Evolutionary conservation across 2,113 vertebrate species (phyloP).

Genomic region (Macrotis lagotis): DNA sequence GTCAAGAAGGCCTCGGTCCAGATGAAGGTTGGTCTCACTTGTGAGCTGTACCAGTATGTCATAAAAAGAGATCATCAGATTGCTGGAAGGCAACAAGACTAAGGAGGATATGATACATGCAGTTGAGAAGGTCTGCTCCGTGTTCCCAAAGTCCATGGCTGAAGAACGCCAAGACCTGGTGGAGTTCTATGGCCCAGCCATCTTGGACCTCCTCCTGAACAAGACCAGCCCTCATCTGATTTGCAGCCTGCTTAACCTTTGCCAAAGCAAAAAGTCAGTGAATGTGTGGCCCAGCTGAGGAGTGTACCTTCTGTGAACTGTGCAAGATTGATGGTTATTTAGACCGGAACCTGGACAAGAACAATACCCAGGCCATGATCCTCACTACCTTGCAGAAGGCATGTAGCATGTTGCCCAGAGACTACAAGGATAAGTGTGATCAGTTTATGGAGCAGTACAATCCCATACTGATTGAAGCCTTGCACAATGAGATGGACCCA

Average conservation of each 20-base stretch:
- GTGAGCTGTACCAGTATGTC: slow-evolving; percentile 90
- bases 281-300: slow-evolving; percentile 71
- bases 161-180: slow-evolving; percentile 91
- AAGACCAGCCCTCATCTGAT: slow-evolving; percentile 87
- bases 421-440: slow-evolving; percentile 88
- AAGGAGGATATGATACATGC: slow-evolving; percentile 87
- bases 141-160: slow-evolving; percentile 84
- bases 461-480: slow-evolving; percentile 87
- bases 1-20: slow-evolving; percentile 81
- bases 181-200: slow-evolving; percentile 88
- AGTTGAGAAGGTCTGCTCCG: slow-evolving; percentile 87
- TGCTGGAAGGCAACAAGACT: slow-evolving; percentile 87
- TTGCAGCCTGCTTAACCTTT: slow-evolving; percentile 88
- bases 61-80: slow-evolving; percentile 88
- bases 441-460: slow-evolving; percentile 92
- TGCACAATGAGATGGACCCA: slow-evolving; percentile 93
- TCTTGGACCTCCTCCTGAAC: slow-evolving; percentile 90
- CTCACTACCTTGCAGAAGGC: slow-evolving; percentile 91
- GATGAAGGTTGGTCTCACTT: slow-evolving; percentile 80
- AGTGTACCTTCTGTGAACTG: slow-evolving; percentile 88
- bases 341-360: slow-evolving; percentile 90
- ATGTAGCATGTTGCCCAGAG: slow-evolving; percentile 90
- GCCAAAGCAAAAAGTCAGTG: slow-evolving; percentile 81
- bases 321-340: slow-evolving; percentile 92
- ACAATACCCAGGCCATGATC: slow-evolving; percentile 91